Evolutionary conservation across 1,140 invertebrate species (phyloP), one percentile per base, ranked within the genome.

Genomic region (Drosophila nigrodunni): DNA sequence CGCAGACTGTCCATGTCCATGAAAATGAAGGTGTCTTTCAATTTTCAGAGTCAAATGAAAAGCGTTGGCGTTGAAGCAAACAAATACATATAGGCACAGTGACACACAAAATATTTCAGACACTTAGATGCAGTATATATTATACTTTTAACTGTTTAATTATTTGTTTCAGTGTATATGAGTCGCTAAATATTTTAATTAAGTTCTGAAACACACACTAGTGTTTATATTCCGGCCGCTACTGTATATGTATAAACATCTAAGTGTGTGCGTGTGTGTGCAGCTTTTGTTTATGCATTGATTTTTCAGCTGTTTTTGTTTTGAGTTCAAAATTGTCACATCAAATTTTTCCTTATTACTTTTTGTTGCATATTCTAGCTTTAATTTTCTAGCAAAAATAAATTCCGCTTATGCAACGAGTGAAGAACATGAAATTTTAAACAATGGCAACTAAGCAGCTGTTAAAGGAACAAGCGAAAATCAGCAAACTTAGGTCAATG

Each of bases 1-100:
- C n/a, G 7, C 5, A 18, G 8, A 15, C 35, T 62, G 81, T 77
- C 68, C 73, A 70, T 86, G 79, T 80, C 83, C 83, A 87, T 87
- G 83, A 65, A 88, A 55, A 44, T 74, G 80, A 88, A 88, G 83
- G 83, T 88, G 77, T 80, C 74, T 61, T 65, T 37, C 67, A 41
- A 30, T 30, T 30, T 30, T 69, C 47, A 66, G 43, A 25, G 25
- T 43, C n/a, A 44, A 50, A 41, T 41, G 43, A 55, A 47, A 62
- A 57, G 46, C 52, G 57, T 61, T 41, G 25, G 30, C 47, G 64
- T 60, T 46, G 15, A n/a, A 60, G 11, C 4, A 57, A 15, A 59
- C 35, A 2, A 37, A 2, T 30, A 52, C 49, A 52, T 54, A 46
- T 39, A 35, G 10, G 2, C 10, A 49, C 58, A 15, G 25, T 30